Evolutionary conservation across 2,888 invertebrate genomes (phyloP), one percentile per base, ranked within the genome.

Genomic region (Miltochrista miniata): DNA sequence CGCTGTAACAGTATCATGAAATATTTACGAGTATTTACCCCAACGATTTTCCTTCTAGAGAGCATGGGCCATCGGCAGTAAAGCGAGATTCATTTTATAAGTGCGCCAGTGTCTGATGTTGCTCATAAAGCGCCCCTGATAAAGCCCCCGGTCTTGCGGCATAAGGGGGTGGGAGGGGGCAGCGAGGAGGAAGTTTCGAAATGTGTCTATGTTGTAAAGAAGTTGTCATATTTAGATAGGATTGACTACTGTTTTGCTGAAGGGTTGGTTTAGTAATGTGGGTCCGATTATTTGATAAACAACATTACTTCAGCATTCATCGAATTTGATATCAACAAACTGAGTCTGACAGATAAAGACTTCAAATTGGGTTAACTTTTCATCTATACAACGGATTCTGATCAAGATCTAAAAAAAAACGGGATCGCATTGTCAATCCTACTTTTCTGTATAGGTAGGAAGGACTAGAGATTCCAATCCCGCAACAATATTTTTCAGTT

Each of bases 81-180:
- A 82, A 81, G 70, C 72, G 70, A 72, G 75, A 82, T 80, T 80
- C 79, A 77, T 75, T 79, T 81, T 75, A 76, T 76, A 80, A 75
- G 70, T 74, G 66, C 70, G 72, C 75, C 66, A 70, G 72, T 74
- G 79, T 71, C 74, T 72, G 77, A 79, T 77, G 80, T 78, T 71
- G 77, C 75, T 74, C 79, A 81, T 79, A 82, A 81, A 84, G 74
- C 76, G 73, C 62, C 66, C 69, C 70, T 76, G 81, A 81, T 82
- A 79, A 82, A 81, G 70, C 75, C 75, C 65, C 68, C 58, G 67
- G 67, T 74, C 72, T 74, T 70, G 54, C 54, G 72, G 76, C 74
- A 76, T 68, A 63, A 62, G 59, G 66, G 64, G 69, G 52, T 41
- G 56, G 51, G 45, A 48, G 59, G 56, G 61, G 53, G 55, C 57